phyloP scores from a whole-genome alignment of 1,140 invertebrate genomes.

The Zaprionus davidi region DNA sequence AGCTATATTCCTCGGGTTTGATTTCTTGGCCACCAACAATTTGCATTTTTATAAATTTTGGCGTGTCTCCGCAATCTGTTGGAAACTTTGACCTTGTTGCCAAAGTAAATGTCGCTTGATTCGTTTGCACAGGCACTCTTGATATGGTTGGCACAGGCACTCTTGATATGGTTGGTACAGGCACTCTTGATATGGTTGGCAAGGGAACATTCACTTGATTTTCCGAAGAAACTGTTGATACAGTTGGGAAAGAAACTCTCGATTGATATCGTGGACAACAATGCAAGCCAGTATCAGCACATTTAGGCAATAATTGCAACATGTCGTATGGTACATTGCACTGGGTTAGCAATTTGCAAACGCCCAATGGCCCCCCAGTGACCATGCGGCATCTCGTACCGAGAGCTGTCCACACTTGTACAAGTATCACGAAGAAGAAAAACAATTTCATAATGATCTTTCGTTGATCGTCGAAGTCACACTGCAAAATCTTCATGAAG shows the following conservation, averaged over 20 bases:
- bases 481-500: not conserved
- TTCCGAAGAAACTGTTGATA: no score
- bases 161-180: no score
- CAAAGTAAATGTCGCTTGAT: not conserved
- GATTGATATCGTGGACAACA: not conserved
- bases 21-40: not conserved
- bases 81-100: not conserved
- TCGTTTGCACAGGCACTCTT: no score
- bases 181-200: no score
- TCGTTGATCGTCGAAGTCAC: not conserved
- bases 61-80: not conserved
- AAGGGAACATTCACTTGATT: no score
- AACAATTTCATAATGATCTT: not conserved
- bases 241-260: no score
- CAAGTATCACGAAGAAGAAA: not conserved
- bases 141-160: no score
- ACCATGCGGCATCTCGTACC: not conserved
- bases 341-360: not conserved
- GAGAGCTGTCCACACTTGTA: not conserved
- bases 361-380: no score
- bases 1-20: not conserved
- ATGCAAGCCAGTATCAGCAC: not conserved
- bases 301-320: not conserved
- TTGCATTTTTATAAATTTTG: not conserved
- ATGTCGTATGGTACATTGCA: not conserved